Conservation (phyloP, 2,797 vertebrate species). For the Masticophis lateralis region DNA sequence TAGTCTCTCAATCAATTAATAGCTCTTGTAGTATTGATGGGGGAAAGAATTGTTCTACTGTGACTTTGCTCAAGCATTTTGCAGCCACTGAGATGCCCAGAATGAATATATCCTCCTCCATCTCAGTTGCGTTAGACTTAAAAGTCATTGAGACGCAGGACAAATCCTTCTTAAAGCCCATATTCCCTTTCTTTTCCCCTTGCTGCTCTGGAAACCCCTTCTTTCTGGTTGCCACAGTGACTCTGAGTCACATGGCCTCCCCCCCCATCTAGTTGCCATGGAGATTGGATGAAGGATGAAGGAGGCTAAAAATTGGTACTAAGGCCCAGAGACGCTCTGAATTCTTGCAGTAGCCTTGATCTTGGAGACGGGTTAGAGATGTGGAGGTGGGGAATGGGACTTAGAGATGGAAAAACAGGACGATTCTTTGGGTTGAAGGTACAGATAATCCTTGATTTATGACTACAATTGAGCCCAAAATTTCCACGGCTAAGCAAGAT, state of each 20-base stretch:
- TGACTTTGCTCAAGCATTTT: neutral
- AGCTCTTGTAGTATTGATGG: neutral
- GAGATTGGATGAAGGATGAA: slow-evolving; percentile 25
- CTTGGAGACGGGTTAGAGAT: neutral
- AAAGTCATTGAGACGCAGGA: neutral
- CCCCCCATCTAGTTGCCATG: slow-evolving; percentile 29
- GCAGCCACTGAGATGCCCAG: neutral
- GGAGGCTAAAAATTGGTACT: neutral
- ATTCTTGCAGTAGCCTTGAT: neutral
- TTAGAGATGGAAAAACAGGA: neutral
- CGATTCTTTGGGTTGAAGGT: neutral
- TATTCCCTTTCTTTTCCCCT: neutral
- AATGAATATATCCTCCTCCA: neutral
- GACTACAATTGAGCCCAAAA: neutral
- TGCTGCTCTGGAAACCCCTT: slow-evolving; percentile 35
- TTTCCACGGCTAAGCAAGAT: neutral
- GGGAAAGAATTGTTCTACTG: neutral
- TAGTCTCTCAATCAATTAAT: too few relatives aligned
- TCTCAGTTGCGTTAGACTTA: neutral
- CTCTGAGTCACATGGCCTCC: slow-evolving; percentile 26
- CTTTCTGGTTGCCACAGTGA: slow-evolving; percentile 32
- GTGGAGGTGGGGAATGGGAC: neutral
- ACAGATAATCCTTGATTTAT: neutral
- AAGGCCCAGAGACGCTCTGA: neutral
- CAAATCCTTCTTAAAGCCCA: neutral